These are phyloP conservation scores for Rattus rattus DNA, from an alignment of 2,113 vertebrate species.

Conservation along the genomic window DNA sequence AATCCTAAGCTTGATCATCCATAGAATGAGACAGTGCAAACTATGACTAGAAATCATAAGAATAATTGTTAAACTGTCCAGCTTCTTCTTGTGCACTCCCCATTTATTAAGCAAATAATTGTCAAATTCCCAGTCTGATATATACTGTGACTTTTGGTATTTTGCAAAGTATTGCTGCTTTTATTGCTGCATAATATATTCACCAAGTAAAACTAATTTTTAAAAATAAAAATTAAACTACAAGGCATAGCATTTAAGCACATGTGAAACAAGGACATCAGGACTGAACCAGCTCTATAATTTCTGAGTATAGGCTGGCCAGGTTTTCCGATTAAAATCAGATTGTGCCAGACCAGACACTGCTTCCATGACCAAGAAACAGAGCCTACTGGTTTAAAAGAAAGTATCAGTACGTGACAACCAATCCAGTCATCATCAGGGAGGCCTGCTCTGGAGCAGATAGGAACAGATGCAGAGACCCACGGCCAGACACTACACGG, in stretches of 20 bases:
- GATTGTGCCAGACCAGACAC: no score
- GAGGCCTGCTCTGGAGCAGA: neutral
- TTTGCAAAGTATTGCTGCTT: neutral
- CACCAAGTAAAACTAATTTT: neutral
- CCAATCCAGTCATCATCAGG: neutral
- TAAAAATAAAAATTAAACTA: neutral
- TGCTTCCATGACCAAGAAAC: neutral
- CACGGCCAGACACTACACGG: neutral
- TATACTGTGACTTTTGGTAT: neutral
- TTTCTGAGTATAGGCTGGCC: neutral
- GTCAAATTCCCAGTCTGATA: neutral
- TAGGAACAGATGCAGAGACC: neutral
- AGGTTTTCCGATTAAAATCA: neutral
- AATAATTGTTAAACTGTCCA: accelerated
- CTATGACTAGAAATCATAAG: neutral
- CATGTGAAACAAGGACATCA: neutral
- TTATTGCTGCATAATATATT: neutral
- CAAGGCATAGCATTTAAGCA: neutral
- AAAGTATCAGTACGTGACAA: neutral
- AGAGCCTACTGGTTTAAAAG: neutral
- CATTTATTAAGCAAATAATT: neutral
- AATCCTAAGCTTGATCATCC: neutral
- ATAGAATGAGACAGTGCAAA: neutral
- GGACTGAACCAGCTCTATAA: neutral
- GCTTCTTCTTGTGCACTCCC: no score